Conservation (phyloP, 1,140 invertebrate genomes). For the Melipona quadrifasciata region DNA sequence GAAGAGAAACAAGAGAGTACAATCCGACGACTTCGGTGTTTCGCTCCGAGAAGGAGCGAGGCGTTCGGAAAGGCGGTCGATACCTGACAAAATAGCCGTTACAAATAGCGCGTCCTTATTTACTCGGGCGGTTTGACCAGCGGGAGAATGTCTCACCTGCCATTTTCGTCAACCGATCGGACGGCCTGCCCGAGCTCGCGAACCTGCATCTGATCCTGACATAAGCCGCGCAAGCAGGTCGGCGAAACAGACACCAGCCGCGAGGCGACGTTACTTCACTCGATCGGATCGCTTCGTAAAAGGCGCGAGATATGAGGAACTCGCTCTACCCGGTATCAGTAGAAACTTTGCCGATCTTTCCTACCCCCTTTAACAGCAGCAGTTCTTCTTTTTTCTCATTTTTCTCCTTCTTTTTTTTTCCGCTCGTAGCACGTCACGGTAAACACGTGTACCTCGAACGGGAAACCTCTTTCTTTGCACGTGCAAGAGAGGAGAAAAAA, state of each 20-base stretch:
- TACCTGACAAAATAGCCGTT: conserved; percentile 53
- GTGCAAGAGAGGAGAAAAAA: too few species aligned
- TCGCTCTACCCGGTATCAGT: conserved; percentile 58
- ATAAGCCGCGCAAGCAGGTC: conserved; percentile 64
- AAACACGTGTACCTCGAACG: too few species aligned
- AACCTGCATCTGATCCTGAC: conserved; percentile 69
- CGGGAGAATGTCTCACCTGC: conserved; percentile 59
- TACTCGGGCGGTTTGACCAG: conserved; percentile 44
- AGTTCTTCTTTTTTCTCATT: conserved; percentile 50
- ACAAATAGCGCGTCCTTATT: conserved; percentile 66
- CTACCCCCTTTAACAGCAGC: conserved; percentile 29
- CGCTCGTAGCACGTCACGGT: too few species aligned
- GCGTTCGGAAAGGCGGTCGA: conserved; percentile 21
- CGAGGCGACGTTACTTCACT: conserved; percentile 65
- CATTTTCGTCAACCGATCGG: conserved; percentile 55
- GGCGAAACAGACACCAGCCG: conserved; percentile 48
- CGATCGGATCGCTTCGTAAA: conserved; percentile 66
- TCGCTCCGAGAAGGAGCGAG: background rate
- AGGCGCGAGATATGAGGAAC: conserved; percentile 78
- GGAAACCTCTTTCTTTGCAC: too few species aligned
- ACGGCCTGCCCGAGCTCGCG: conserved; percentile 1
- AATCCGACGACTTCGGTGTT: conserved; percentile 10
- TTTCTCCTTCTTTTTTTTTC: conserved; percentile 1
- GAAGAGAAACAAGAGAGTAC: background rate
- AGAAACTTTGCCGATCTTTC: conserved; percentile 60